These are phyloP conservation scores for Xenopus tropicalis DNA, from an alignment of 2,113 vertebrate genomes.

Conservation along the genomic window DNA sequence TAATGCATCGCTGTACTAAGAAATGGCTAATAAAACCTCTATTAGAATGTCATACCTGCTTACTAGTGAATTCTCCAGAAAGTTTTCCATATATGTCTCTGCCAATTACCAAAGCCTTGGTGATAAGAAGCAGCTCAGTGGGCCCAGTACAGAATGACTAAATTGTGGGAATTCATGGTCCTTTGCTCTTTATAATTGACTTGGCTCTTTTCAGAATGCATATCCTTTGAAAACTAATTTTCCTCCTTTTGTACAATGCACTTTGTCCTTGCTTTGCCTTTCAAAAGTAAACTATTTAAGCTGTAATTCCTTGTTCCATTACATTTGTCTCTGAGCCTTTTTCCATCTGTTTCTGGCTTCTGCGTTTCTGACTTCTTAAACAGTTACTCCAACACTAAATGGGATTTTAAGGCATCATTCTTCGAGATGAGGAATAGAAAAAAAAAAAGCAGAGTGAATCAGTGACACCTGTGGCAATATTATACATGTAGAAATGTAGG, in stretches of 20 bases:
- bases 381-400: slow-evolving; percentile 13
- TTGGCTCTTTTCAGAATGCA: slow-evolving; percentile 67
- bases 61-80: slow-evolving; percentile 78
- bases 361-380: neutral
- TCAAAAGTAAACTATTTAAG: slow-evolving; percentile 69
- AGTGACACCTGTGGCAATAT: too few species aligned
- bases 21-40: slow-evolving; percentile 79
- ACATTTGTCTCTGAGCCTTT: slow-evolving; percentile 42
- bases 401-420: slow-evolving; percentile 19
- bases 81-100: slow-evolving; percentile 84
- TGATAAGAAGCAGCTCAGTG: slow-evolving; percentile 79
- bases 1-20: slow-evolving; percentile 71
- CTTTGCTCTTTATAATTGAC: slow-evolving; percentile 82
- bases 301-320: slow-evolving; percentile 52
- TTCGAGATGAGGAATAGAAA: neutral
- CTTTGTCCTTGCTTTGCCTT: slow-evolving; percentile 78
- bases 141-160: slow-evolving; percentile 71
- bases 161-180: slow-evolving; percentile 71
- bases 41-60: slow-evolving; percentile 90
- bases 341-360: slow-evolving; percentile 12
- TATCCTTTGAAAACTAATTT: slow-evolving; percentile 69
- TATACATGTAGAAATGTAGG: too few species aligned
- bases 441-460: too few species aligned
- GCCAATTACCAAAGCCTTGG: slow-evolving; percentile 81
- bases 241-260: slow-evolving; percentile 64